Evolutionary conservation across 2,888 invertebrate genomes (phyloP).

Genomic region (Clepsis dumicolana): DNA sequence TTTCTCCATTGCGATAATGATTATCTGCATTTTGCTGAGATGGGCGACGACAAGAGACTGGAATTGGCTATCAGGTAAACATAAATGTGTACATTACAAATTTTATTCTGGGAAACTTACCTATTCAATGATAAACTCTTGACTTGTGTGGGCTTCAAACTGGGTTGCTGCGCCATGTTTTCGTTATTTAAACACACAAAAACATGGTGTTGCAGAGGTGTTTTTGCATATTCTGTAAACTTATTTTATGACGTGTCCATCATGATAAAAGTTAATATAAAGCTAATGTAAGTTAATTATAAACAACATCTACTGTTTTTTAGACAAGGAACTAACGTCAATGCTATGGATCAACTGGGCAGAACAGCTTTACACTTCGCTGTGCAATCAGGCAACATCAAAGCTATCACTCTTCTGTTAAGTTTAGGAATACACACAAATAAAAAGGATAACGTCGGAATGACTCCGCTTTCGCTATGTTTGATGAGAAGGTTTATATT

Average conservation of each 20-base stretch:
- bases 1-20: conserved; percentile 66
- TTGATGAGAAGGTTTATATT: conserved; percentile 71
- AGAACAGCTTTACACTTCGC: conserved; percentile 76
- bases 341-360: conserved; percentile 68
- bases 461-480: conserved; percentile 78
- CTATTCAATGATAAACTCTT: no score
- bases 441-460: conserved; percentile 71
- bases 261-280: neutral
- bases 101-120: no score
- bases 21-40: conserved; percentile 70
- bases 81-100: no score
- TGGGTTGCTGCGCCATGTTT: no score
- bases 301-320: neutral
- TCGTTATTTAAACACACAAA: no score
- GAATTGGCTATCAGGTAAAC: conserved; percentile 62
- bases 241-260: no score
- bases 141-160: no score
- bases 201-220: no score
- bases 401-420: conserved; percentile 62
- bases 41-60: conserved; percentile 60
- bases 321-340: conserved; percentile 60
- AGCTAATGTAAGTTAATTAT: neutral
- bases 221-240: no score
- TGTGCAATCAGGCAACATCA: conserved; percentile 60
- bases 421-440: conserved; percentile 65